Conservation (phyloP, 2,113 vertebrate species). For the Herpetotheres cachinnans region DNA sequence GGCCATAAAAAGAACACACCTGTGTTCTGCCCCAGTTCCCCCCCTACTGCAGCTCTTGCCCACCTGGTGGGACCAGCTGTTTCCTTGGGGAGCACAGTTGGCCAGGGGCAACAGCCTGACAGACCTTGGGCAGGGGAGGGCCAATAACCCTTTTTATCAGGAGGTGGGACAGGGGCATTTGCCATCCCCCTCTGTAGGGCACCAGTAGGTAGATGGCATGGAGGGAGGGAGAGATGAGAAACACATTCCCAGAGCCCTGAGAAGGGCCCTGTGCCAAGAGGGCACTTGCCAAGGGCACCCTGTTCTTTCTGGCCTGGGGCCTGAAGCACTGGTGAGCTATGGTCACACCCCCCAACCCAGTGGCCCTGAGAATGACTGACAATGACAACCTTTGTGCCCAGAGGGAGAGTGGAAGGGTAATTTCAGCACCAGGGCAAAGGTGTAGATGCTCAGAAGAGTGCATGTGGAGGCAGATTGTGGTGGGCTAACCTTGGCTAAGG, state of each 20-base stretch:
- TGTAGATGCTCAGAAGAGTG: neutral
- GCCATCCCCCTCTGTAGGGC: neutral
- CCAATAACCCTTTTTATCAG: neutral
- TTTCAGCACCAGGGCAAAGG: neutral
- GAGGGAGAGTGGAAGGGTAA: neutral
- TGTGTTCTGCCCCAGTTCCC: neutral
- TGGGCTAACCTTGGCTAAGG: neutral
- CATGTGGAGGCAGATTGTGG: neutral
- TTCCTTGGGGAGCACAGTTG: neutral
- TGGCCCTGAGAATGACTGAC: neutral
- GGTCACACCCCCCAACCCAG: too few relatives aligned
- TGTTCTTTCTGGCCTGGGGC: neutral
- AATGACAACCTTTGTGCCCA: neutral
- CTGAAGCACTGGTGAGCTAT: neutral
- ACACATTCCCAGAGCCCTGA: neutral
- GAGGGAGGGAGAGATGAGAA: neutral
- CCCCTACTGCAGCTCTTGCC: neutral
- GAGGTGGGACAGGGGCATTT: neutral
- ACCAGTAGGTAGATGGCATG: neutral
- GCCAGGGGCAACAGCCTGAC: neutral
- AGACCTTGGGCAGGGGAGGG: neutral
- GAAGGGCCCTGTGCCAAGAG: neutral
- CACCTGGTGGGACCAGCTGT: neutral
- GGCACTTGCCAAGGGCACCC: too few relatives aligned
- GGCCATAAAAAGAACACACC: accelerated